Percentiles rank a stretch among this genome's conserved stretches.
These are phyloP conservation scores for Artibeus lituratus DNA, from an alignment of 2,797 vertebrate genomes.

Conservation along the genomic window DNA sequence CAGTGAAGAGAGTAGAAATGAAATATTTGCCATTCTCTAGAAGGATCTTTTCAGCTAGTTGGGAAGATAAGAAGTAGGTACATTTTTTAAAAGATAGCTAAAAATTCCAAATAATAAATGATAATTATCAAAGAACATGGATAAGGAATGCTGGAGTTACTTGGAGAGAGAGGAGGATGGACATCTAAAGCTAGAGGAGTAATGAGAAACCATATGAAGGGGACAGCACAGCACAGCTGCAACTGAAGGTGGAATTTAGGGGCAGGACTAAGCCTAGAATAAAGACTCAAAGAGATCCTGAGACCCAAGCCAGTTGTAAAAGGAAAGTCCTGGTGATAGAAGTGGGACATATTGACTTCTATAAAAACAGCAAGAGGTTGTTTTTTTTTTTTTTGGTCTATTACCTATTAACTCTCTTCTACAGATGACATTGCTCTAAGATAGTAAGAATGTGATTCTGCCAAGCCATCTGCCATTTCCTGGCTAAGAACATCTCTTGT, in stretches of 20 bases:
- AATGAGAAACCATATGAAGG: neutral
- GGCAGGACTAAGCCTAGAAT: neutral
- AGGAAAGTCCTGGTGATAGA: neutral
- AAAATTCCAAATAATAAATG: neutral
- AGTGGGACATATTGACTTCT: constrained; percentile 25
- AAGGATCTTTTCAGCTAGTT: neutral
- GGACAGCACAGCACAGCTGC: neutral
- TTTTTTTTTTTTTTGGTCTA: constrained; percentile 40
- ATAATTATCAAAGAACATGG: neutral
- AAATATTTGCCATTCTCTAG: neutral
- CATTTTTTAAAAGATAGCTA: neutral
- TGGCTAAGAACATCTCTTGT: constrained; percentile 40
- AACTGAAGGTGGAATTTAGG: neutral
- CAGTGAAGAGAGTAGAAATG: neutral
- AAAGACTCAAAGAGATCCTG: neutral
- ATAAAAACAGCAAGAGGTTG: constrained; percentile 23
- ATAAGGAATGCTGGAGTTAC: neutral
- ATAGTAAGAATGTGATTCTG: neutral
- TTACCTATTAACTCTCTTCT: constrained; percentile 25
- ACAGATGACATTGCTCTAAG: constrained; percentile 38
- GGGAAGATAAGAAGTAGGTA: neutral
- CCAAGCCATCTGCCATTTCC: constrained; percentile 62
- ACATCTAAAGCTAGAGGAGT: neutral
- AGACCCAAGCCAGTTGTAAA: neutral
- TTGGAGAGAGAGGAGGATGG: neutral